A percentile compares a stretch with the other conserved stretches of the same genome.
phyloP scores from a whole-genome alignment of 1,140 invertebrate genomes.

The Chrysopa pallens region DNA sequence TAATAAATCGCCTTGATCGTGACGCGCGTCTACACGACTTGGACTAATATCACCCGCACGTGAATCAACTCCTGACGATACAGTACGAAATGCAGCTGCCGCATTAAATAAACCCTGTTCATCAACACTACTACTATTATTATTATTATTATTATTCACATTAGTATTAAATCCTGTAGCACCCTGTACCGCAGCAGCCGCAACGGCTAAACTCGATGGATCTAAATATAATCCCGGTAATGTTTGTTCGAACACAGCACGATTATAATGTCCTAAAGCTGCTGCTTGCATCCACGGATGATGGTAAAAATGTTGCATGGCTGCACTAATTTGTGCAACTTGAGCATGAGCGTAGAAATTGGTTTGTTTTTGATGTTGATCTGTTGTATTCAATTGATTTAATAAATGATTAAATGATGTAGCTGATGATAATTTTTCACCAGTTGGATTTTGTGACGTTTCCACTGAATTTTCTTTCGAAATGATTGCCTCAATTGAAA shows the following conservation, averaged over 20 bases:
- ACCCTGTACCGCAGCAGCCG: not conserved
- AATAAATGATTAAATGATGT: too few relatives aligned
- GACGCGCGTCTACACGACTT: not conserved
- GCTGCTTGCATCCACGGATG: not conserved
- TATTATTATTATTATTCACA: not conserved
- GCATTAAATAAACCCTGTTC: too few relatives aligned
- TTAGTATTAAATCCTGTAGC: too few relatives aligned
- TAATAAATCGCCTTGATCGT: not conserved
- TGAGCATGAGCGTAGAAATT: not conserved
- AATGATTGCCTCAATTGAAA: not conserved
- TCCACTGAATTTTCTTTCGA: not conserved
- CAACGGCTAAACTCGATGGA: not conserved
- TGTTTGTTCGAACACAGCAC: not conserved
- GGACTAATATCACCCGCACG: too few relatives aligned
- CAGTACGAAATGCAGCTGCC: not conserved
- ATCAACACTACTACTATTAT: not conserved
- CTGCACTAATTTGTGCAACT: not conserved
- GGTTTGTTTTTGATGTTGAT: too few relatives aligned
- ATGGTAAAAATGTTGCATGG: not conserved
- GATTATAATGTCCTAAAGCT: not conserved
- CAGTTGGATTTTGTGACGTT: too few relatives aligned
- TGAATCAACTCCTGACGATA: not conserved
- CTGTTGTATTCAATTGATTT: too few relatives aligned
- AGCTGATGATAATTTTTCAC: too few relatives aligned
- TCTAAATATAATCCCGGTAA: not conserved